Evolutionary conservation across 2,888 invertebrate genomes (phyloP).

Genomic region (Podotricha telesiphe): DNA sequence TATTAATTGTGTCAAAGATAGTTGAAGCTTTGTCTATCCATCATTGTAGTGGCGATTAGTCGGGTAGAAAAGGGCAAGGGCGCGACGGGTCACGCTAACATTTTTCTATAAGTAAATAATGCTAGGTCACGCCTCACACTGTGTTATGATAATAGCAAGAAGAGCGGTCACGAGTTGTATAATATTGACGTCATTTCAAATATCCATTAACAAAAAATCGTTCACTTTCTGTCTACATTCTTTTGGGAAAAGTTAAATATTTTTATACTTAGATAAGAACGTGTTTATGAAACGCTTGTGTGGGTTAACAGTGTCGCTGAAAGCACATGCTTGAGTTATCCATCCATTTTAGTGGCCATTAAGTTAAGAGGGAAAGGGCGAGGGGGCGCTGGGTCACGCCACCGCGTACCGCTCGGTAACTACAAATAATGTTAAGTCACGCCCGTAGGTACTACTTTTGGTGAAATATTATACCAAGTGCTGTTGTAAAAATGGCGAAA

Average conservation of each 20-base stretch:
- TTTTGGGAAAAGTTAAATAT: not conserved
- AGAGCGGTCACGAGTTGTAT: slow-evolving; percentile 1
- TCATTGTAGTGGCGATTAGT: not conserved
- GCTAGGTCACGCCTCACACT: slow-evolving; percentile 17
- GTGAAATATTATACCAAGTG: slow-evolving; percentile 27
- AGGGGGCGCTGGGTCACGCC: slow-evolving; percentile 72
- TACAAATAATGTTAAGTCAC: slow-evolving; percentile 42
- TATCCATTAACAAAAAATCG: not conserved
- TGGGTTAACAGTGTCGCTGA: slow-evolving; percentile 51
- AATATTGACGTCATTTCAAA: slow-evolving; percentile 12
- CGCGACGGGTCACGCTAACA: slow-evolving; percentile 23
- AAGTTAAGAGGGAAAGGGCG: slow-evolving; percentile 61
- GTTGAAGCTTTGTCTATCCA: slow-evolving; percentile 7
- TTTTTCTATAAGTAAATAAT: slow-evolving; percentile 20
- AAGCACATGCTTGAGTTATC: slow-evolving; percentile 63
- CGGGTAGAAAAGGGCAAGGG: slow-evolving; percentile 20
- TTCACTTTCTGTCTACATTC: not conserved
- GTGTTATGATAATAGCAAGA: slow-evolving; percentile 17
- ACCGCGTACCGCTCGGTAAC: slow-evolving; percentile 51
- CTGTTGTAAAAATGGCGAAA: not conserved
- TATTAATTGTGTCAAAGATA: slow-evolving; percentile 6
- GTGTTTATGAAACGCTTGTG: slow-evolving; percentile 34
- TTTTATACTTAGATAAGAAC: not conserved
- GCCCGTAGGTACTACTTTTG: slow-evolving; percentile 33
- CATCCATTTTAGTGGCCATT: slow-evolving; percentile 74